Evolutionary conservation across 2,888 invertebrate genomes (phyloP).

Genomic region (Drosophila hamatofila): DNA sequence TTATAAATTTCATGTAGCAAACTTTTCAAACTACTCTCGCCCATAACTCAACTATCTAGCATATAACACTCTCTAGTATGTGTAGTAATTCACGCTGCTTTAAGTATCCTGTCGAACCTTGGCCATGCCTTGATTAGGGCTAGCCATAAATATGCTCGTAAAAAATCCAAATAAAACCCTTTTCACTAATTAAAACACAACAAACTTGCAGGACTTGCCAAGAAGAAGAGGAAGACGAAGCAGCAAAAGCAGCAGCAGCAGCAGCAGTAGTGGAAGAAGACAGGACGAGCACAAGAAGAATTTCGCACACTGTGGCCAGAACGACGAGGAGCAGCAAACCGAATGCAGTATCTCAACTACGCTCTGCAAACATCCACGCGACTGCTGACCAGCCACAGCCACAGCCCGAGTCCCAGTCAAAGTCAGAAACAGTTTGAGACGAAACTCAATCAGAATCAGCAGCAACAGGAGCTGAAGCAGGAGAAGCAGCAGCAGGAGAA

Average conservation of each 20-base stretch:
- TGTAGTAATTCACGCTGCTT: constrained; percentile 13
- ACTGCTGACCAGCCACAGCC: constrained; percentile 78
- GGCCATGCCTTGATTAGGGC: constrained; percentile 14
- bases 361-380: constrained; percentile 84
- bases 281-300: constrained; percentile 15
- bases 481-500: constrained; percentile 4
- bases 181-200: constrained; percentile 41
- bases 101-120: background rate
- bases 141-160: constrained; percentile 10
- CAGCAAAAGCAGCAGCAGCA: background rate
- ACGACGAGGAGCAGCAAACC: constrained; percentile 74
- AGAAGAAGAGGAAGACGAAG: background rate
- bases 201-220: constrained; percentile 40
- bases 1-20: background rate
- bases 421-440: constrained; percentile 30
- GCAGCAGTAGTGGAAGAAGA: constrained; percentile 4
- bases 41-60: background rate
- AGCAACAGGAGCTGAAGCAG: constrained; percentile 4
- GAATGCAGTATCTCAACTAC: constrained; percentile 84
- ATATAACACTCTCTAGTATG: background rate
- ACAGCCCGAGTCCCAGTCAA: constrained; percentile 41
- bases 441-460: constrained; percentile 19
- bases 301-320: constrained; percentile 78
- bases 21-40: constrained; percentile 2
- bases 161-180: constrained; percentile 17